Evolutionary conservation across 2,113 vertebrate genomes (phyloP), one percentile per base, ranked within the genome.

Genomic region (Dromaius novaehollandiae): DNA sequence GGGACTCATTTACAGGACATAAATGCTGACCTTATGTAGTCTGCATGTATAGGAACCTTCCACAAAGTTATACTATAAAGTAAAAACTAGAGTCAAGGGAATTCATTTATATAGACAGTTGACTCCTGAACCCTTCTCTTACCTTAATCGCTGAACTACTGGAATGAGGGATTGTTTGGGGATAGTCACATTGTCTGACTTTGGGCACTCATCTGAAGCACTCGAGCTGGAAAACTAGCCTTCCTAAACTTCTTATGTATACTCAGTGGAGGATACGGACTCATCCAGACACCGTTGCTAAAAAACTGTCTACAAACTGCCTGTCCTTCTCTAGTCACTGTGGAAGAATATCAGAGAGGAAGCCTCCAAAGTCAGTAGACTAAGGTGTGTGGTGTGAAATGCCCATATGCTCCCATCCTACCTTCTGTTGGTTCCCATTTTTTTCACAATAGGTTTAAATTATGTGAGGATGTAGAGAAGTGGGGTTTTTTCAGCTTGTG

Each of bases 11-110:
- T 95, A 64, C 85, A 84, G 95, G 91, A 91, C 82, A 78, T 88
- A 95, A 95, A 94, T 95, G 79, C 56, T 96, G 96, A 90, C 90
- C 96, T 96, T 93, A 96, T 97, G 94, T 88, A 40, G n/a, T 90
- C 56, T 90, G 36, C 75, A 11, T 48, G 71, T 83, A 93, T 46
- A 86, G 79, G 40, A 95, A 48, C n/a, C 28, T 86, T 95, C 8
- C 32, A 78, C 26, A 58, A 40, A 90, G 32, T 69, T 78, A n/a
- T 28, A 55, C 9, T 80, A 44, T 28, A 60, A 90, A 83, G 28
- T 75, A 76, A 24, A 68, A 84, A 42, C 70, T 51, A 64, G 50
- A 93, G 53, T 60, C 51, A 58, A 32, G 51, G 42, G 61, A 84
- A 74, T 53, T 77, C 3, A 18, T 61, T 94, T 88, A 24, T 40